Conservation (phyloP, 2,888 invertebrate species). For the Dryobotodes eremita region DNA sequence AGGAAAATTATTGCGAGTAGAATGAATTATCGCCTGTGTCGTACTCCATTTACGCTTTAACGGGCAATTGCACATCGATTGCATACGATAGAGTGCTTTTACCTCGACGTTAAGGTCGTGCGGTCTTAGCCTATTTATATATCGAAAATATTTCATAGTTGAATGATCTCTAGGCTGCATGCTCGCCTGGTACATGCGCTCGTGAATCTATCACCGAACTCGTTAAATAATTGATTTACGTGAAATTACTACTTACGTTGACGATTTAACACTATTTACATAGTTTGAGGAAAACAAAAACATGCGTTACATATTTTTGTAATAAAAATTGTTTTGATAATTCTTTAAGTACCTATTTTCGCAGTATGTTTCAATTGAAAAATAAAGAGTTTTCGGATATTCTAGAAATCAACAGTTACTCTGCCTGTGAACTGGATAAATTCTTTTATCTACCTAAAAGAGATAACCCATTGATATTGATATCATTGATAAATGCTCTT, state of each 20-base stretch:
- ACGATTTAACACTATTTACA: background rate
- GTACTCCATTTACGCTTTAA: constrained; percentile 74
- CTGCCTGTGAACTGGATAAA: background rate
- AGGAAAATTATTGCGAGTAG: constrained; percentile 30
- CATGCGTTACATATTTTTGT: too few species aligned
- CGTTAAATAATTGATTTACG: constrained; percentile 51
- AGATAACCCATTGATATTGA: constrained; percentile 29
- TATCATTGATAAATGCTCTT: constrained; percentile 26
- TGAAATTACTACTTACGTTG: constrained; percentile 6
- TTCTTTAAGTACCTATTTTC: background rate
- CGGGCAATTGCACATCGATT: constrained; percentile 86
- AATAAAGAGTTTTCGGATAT: too few species aligned
- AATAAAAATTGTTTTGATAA: background rate
- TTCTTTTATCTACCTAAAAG: constrained; percentile 8
- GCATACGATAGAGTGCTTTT: constrained; percentile 84
- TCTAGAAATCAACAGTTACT: constrained; percentile 12
- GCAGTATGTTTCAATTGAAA: background rate
- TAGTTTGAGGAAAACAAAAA: constrained; percentile 34
- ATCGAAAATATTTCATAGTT: constrained; percentile 71
- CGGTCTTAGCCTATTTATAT: constrained; percentile 84
- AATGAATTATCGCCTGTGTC: constrained; percentile 61
- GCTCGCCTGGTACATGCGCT: constrained; percentile 55
- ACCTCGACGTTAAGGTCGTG: constrained; percentile 82
- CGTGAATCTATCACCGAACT: constrained; percentile 35
- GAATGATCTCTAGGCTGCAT: constrained; percentile 67